These are phyloP conservation scores for Corbicula japonica DNA, from an alignment of 2,888 invertebrate genomes.

Conservation along the genomic window DNA sequence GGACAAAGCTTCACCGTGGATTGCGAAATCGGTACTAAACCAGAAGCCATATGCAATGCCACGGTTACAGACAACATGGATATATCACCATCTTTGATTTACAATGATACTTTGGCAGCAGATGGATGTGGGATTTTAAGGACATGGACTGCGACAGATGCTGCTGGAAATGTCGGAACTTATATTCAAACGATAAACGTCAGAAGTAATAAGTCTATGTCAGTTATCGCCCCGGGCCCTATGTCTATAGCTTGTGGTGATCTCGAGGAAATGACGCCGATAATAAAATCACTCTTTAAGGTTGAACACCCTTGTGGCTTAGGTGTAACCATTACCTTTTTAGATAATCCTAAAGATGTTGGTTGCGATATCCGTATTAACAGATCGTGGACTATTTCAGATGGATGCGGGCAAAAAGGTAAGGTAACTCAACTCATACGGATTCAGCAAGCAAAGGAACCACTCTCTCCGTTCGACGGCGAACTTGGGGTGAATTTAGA, in stretches of 20 bases:
- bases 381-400: slow-evolving; percentile 31
- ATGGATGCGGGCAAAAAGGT: slow-evolving; percentile 17
- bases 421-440: slow-evolving; percentile 24
- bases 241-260: slow-evolving; percentile 37
- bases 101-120: slow-evolving; percentile 1
- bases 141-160: slow-evolving; percentile 33
- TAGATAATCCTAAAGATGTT: slow-evolving; percentile 5
- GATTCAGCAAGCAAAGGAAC: slow-evolving; percentile 29
- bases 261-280: slow-evolving; percentile 21
- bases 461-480: slow-evolving; percentile 41
- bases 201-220: not conserved
- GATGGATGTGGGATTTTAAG: slow-evolving; percentile 24
- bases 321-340: not conserved
- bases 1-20: slow-evolving; percentile 21
- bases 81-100: not conserved
- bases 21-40: slow-evolving; percentile 4
- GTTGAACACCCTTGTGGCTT: slow-evolving; percentile 31
- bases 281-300: slow-evolving; percentile 19
- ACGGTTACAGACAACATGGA: slow-evolving; percentile 31
- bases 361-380: slow-evolving; percentile 25
- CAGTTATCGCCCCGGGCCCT: slow-evolving; percentile 7
- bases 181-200: slow-evolving; percentile 16
- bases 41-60: slow-evolving; percentile 28
- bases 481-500: slow-evolving; percentile 35
- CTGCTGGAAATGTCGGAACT: slow-evolving; percentile 27